A percentile compares a stretch with the other conserved stretches of the same genome.
These are phyloP conservation scores for Cladopsammia gracilis DNA, from an alignment of 64 coral and sea anemone species.

Conservation along the genomic window DNA sequence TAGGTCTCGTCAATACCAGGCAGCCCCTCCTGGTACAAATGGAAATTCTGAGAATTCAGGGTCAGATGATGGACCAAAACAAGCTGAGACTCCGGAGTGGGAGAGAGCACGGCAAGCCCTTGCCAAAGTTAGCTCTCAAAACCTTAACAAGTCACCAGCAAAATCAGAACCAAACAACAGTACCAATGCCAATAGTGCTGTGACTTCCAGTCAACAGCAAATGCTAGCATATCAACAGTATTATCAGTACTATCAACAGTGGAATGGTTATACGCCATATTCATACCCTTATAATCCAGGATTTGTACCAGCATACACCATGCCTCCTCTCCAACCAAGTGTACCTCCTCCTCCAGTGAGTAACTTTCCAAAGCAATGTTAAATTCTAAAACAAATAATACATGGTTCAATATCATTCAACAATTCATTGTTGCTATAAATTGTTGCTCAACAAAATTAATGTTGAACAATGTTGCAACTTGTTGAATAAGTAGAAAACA, in stretches of 20 bases:
- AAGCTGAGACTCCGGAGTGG: constrained; percentile 78
- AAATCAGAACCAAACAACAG: constrained; percentile 16
- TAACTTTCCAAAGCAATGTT: neutral
- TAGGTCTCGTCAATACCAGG: constrained; percentile 52
- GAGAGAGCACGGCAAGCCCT: constrained; percentile 78
- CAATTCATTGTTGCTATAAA: no score
- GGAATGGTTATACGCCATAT: constrained; percentile 29
- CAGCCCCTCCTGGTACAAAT: neutral
- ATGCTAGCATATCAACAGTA: constrained; percentile 50
- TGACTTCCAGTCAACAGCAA: constrained; percentile 23
- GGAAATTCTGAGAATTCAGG: constrained; percentile 46
- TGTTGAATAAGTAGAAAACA: no score
- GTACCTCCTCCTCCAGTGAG: constrained; percentile 31
- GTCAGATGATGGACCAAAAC: constrained; percentile 25
- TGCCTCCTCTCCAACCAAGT: constrained; percentile 15
- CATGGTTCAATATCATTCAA: no score
- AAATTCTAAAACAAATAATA: neutral
- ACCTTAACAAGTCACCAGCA: constrained; percentile 1
- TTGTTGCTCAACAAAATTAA: no score
- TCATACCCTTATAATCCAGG: constrained; percentile 13
- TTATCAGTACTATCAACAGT: constrained; percentile 43
- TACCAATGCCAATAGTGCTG: neutral
- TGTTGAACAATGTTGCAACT: no score
- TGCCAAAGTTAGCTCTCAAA: constrained; percentile 68
- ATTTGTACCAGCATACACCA: constrained; percentile 1